Evolutionary conservation across 2,888 invertebrate genomes (phyloP).

Genomic region (Drosophila meridionalis): DNA sequence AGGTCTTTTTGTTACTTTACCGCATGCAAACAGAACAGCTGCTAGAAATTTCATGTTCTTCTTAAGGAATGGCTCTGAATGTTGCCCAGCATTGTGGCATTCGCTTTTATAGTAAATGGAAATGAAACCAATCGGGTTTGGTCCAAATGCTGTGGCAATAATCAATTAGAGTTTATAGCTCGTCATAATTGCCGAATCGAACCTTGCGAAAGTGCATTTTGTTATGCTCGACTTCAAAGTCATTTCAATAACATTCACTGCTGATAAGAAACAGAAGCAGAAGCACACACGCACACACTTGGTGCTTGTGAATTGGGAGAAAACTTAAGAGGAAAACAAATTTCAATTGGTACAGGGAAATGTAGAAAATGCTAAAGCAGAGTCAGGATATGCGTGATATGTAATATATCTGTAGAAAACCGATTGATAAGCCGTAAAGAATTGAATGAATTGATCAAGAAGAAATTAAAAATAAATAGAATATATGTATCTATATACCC

Average conservation of each 20-base stretch:
- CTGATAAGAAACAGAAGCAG: not conserved
- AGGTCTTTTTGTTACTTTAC: slow-evolving; percentile 46
- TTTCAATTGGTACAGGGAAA: not conserved
- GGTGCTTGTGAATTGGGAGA: not conserved
- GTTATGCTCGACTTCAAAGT: slow-evolving; percentile 5
- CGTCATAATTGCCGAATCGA: slow-evolving; percentile 23
- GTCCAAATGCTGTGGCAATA: slow-evolving; percentile 31
- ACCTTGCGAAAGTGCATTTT: slow-evolving; percentile 9
- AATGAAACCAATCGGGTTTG: not conserved
- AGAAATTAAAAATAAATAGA: not conserved
- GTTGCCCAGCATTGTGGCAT: not conserved
- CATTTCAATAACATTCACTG: slow-evolving; percentile 18
- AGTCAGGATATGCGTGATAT: not conserved
- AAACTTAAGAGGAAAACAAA: not conserved
- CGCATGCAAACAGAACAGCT: slow-evolving; percentile 54
- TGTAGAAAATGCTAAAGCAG: no score
- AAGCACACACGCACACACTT: not conserved
- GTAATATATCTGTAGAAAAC: not conserved
- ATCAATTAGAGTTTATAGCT: slow-evolving; percentile 51
- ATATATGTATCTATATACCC: not conserved
- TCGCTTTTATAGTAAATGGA: slow-evolving; percentile 60
- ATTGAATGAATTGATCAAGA: not conserved
- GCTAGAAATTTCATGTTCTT: slow-evolving; percentile 60
- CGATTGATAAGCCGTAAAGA: no score
- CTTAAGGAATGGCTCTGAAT: slow-evolving; percentile 5